Evolutionary conservation across 2,888 invertebrate species (phyloP).

Genomic region (Plemyria rubiginata): DNA sequence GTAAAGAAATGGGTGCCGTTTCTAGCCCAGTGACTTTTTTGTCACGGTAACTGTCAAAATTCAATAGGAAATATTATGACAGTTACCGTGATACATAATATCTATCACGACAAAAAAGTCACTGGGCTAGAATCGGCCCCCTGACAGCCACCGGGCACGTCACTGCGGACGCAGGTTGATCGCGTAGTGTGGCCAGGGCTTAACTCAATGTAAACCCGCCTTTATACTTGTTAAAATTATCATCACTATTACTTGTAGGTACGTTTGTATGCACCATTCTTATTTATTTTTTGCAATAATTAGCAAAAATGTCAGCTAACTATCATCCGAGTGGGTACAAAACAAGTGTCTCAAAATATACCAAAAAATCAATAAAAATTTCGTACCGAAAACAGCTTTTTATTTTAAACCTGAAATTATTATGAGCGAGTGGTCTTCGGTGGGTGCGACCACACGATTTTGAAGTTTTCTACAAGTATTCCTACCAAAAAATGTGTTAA

Average conservation of each 20-base stretch:
- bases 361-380: constrained; percentile 79
- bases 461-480: too few relatives aligned
- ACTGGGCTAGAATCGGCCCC: too few relatives aligned
- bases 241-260: constrained; percentile 7
- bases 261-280: background rate
- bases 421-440: too few relatives aligned
- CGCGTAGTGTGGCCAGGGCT: background rate
- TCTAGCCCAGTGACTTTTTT: too few relatives aligned
- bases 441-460: too few relatives aligned
- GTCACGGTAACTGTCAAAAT: too few relatives aligned
- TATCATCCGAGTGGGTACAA: constrained; percentile 63
- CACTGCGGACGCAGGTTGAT: background rate
- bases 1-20: too few relatives aligned
- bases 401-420: constrained; percentile 29
- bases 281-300: constrained; percentile 17
- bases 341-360: constrained; percentile 74
- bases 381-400: constrained; percentile 65
- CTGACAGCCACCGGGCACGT: too few relatives aligned
- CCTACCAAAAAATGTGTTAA: too few relatives aligned
- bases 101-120: too few relatives aligned
- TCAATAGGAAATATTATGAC: too few relatives aligned
- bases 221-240: constrained; percentile 16
- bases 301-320: constrained; percentile 34
- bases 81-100: too few relatives aligned
- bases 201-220: constrained; percentile 8